These are phyloP conservation scores for Drosophila dunni DNA, from an alignment of 1,140 invertebrate species.

Conservation along the genomic window DNA sequence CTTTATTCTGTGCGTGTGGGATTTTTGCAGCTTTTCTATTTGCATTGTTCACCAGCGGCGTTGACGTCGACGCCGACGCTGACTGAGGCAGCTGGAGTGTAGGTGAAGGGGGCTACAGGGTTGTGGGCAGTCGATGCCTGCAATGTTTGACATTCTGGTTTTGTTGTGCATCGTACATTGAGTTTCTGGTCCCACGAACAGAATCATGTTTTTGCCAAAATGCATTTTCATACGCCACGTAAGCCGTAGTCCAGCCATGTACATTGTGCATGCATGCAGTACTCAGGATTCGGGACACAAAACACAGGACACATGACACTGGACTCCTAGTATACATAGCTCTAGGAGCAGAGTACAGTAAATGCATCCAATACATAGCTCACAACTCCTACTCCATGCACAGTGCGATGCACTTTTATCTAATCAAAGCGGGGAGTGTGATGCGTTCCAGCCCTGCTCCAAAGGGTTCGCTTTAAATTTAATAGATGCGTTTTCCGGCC, in stretches of 20 bases:
- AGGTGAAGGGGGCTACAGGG: constrained; percentile 6
- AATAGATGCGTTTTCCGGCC: constrained; percentile 66
- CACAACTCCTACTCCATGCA: constrained; percentile 22
- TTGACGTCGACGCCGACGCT: not conserved
- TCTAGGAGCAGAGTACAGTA: not conserved
- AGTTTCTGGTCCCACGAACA: constrained; percentile 22
- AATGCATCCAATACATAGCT: constrained; percentile 34
- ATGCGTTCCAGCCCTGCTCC: constrained; percentile 7
- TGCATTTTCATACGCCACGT: constrained; percentile 80
- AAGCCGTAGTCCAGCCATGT: constrained; percentile 59
- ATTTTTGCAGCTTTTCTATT: constrained; percentile 76
- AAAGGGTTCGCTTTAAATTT: constrained; percentile 74
- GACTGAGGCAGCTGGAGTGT: not conserved
- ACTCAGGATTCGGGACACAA: constrained; percentile 25
- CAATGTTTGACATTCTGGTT: constrained; percentile 77
- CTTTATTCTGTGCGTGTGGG: constrained; percentile 45
- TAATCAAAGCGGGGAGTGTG: constrained; percentile 58
- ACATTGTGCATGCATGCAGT: constrained; percentile 55
- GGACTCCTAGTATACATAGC: too few relatives aligned
- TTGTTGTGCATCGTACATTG: constrained; percentile 48
- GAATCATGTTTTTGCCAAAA: constrained; percentile 80
- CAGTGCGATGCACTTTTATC: constrained; percentile 76
- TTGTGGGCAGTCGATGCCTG: constrained; percentile 36
- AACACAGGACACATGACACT: not conserved
- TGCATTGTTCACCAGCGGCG: constrained; percentile 65